Evolutionary conservation across 2,797 vertebrate species (phyloP).

Genomic region (Amniataba percoides): DNA sequence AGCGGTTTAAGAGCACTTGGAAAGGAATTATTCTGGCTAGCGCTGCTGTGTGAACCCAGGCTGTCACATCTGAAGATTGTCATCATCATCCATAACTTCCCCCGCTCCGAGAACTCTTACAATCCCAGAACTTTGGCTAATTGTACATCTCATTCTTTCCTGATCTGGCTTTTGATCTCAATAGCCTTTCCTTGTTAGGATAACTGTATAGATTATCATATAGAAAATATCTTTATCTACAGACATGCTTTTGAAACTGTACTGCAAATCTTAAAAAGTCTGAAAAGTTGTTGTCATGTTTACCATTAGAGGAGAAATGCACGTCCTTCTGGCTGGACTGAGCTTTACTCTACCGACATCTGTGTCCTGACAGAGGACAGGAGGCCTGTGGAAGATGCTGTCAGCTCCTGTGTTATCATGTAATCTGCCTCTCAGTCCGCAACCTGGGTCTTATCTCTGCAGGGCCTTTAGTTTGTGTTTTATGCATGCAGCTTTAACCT

Average conservation of each 20-base stretch:
- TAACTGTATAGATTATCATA: conserved; percentile 14
- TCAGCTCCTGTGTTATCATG: conserved; percentile 44
- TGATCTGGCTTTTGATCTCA: conserved; percentile 18
- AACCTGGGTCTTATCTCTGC: conserved; percentile 19
- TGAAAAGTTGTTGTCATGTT: neutral
- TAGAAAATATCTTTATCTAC: neutral
- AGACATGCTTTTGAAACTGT: conserved; percentile 6
- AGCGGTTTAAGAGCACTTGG: conserved; percentile 16
- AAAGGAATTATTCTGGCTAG: conserved; percentile 13
- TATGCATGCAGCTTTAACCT: conserved; percentile 65
- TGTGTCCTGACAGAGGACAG: conserved; percentile 54
- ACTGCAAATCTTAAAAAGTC: neutral
- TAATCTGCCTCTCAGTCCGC: conserved; percentile 48
- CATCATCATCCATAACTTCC: neutral
- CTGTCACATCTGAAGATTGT: conserved; percentile 27
- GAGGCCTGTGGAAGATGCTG: conserved; percentile 39
- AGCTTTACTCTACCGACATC: conserved; percentile 45
- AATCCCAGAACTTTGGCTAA: neutral
- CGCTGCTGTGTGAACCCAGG: conserved; percentile 19
- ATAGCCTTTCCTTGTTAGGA: conserved; percentile 11
- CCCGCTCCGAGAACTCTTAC: neutral
- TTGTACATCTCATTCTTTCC: neutral
- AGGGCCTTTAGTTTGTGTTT: conserved; percentile 30
- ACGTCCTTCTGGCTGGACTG: conserved; percentile 17
- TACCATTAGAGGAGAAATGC: conserved; percentile 7